Evolutionary conservation across 30 jellyfish, hydroid and myxozoan genomes (phyloP).

Genomic region (Hydractinia echinata): DNA sequence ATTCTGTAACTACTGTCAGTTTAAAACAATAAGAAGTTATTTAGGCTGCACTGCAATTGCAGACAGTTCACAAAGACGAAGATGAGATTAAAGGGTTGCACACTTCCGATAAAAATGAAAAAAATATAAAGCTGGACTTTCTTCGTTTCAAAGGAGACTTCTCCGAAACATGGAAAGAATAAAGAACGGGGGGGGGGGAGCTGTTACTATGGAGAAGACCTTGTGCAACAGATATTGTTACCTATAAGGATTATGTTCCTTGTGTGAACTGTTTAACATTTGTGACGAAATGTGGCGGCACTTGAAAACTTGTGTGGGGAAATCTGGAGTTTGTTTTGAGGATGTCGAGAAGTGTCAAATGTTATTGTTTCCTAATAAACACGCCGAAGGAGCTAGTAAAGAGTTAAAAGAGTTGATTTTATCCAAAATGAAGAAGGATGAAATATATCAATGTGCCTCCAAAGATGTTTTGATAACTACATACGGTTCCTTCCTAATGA

Average conservation of each 20-base stretch:
- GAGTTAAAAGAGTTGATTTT: not conserved
- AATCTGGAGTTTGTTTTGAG: too few species aligned
- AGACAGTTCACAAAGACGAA: conserved; percentile 36
- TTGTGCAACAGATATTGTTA: not conserved
- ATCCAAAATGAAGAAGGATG: conserved; percentile 18
- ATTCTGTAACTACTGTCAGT: too few species aligned
- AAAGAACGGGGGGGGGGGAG: conserved; percentile 42
- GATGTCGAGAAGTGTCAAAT: too few species aligned
- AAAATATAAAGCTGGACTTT: conserved; percentile 36
- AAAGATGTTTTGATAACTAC: too few species aligned
- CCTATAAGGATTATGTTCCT: conserved; percentile 24
- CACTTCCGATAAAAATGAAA: not conserved
- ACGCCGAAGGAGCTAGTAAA: too few species aligned
- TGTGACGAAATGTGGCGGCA: conserved; percentile 59
- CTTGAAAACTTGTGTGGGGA: too few species aligned
- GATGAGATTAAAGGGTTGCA: conserved; percentile 8
- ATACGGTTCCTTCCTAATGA: too few species aligned
- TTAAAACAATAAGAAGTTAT: too few species aligned
- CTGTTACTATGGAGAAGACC: conserved; percentile 41
- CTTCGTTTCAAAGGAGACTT: too few species aligned
- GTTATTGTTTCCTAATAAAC: too few species aligned
- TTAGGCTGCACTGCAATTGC: too few species aligned
- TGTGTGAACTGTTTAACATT: conserved; percentile 40
- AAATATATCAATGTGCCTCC: not conserved
- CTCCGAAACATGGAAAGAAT: conserved; percentile 34